Evolutionary conservation across 2,888 invertebrate genomes (phyloP).

Genomic region (Drosophila falleni): DNA sequence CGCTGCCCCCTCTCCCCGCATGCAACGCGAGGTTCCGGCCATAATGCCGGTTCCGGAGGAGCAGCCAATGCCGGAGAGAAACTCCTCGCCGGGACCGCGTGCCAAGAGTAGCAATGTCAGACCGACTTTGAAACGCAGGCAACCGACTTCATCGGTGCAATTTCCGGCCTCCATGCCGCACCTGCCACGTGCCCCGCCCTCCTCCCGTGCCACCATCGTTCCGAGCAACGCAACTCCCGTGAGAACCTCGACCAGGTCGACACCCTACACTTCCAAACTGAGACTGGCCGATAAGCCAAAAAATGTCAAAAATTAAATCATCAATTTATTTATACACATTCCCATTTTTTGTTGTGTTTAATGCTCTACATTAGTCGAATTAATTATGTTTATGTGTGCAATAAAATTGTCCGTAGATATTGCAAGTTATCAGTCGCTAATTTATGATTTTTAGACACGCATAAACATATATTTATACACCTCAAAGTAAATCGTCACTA

Average conservation of each 20-base stretch:
- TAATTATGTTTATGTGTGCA: not conserved
- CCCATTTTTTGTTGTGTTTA: not conserved
- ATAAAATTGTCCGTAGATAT: not conserved
- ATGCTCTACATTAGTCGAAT: not conserved
- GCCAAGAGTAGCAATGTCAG: too few species aligned
- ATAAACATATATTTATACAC: too few species aligned
- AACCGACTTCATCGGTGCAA: not conserved
- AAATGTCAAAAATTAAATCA: not conserved
- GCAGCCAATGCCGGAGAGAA: not conserved
- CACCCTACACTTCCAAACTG: slow-evolving; percentile 26
- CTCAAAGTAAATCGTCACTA: too few species aligned
- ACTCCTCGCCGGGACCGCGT: not conserved
- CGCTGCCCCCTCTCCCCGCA: slow-evolving; percentile 17
- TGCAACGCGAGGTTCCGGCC: slow-evolving; percentile 9
- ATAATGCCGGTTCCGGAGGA: not conserved
- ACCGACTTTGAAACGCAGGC: not conserved
- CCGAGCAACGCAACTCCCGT: not conserved
- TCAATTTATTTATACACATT: too few species aligned
- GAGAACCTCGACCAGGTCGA: not conserved
- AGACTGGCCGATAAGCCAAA: slow-evolving; percentile 29
- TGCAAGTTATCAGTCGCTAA: too few species aligned
- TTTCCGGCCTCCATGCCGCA: not conserved
- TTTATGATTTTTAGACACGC: too few species aligned
- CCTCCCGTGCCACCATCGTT: slow-evolving; percentile 31
- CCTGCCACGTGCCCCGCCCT: slow-evolving; percentile 37